These are phyloP conservation scores for Campylomormyrus numenius DNA, from an alignment of 2,113 vertebrate genomes.

Conservation along the genomic window DNA sequence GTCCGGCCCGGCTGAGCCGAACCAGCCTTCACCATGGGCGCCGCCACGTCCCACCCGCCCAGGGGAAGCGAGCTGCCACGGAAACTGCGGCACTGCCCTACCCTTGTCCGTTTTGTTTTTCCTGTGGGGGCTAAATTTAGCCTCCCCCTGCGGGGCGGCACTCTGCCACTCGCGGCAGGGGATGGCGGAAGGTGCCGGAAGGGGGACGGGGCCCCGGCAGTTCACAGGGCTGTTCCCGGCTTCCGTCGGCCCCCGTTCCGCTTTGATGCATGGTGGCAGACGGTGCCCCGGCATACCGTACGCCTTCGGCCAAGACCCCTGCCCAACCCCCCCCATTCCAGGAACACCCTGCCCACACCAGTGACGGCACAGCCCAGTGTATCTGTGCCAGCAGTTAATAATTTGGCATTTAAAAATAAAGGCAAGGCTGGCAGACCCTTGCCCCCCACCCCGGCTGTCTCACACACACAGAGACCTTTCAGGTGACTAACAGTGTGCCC, in stretches of 20 bases:
- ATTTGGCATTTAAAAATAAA: not conserved
- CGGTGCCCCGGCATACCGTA: not conserved
- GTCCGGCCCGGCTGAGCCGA: not conserved
- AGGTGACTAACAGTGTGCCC: not conserved
- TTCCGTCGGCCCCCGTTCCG: not conserved
- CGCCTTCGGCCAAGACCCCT: not conserved
- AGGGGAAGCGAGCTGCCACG: not conserved
- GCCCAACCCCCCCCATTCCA: not conserved
- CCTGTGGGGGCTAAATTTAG: constrained; percentile 5
- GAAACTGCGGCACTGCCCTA: not conserved
- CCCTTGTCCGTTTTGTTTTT: not conserved
- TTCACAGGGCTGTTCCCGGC: not conserved
- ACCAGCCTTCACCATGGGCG: not conserved
- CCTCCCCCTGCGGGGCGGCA: not conserved
- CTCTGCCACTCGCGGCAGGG: not conserved
- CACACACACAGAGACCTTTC: not conserved
- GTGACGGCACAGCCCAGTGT: not conserved
- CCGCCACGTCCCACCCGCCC: not conserved
- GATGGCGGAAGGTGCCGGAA: not conserved
- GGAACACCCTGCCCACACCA: not conserved
- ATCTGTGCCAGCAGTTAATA: not conserved
- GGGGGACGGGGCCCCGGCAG: not conserved
- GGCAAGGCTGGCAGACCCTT: not conserved
- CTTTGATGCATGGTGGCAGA: not conserved
- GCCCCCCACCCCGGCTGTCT: not conserved